phyloP scores from a whole-genome alignment of 1,140 invertebrate genomes.

The Drosophila ironensis region DNA sequence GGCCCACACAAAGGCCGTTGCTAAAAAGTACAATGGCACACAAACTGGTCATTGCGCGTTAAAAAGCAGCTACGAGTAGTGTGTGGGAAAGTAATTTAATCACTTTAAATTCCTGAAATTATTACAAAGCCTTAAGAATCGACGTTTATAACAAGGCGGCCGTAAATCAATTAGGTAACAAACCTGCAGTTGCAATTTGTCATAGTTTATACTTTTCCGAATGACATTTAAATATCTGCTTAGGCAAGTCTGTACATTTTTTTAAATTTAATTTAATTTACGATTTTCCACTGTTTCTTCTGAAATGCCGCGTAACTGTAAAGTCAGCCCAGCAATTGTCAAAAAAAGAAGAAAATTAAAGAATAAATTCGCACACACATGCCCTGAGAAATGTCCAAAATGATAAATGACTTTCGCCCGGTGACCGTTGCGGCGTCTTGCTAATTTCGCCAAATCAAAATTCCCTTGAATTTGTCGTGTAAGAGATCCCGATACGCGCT shows the following conservation, averaged over 20 bases:
- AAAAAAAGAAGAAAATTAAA: constrained; percentile 1
- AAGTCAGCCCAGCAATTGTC: constrained; percentile 55
- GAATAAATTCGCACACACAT: constrained; percentile 19
- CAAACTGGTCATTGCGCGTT: neutral
- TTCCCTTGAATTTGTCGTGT: constrained; percentile 69
- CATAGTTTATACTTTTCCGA: too few species aligned
- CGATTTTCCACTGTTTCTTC: too few species aligned
- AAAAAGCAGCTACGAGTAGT: neutral
- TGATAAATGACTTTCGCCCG: constrained; percentile 60
- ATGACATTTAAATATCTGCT: too few species aligned
- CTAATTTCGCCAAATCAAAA: constrained; percentile 69
- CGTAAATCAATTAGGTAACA: constrained; percentile 15
- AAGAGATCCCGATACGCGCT: constrained; percentile 56
- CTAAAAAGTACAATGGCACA: constrained; percentile 38
- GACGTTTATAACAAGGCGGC: constrained; percentile 14
- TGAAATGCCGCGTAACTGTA: constrained; percentile 68
- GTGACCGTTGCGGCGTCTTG: constrained; percentile 26
- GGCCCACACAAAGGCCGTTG: constrained; percentile 68
- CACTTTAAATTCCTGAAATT: neutral
- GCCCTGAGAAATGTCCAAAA: constrained; percentile 18
- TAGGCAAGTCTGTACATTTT: too few species aligned
- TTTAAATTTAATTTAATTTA: constrained; percentile 20
- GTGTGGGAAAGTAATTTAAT: constrained; percentile 23
- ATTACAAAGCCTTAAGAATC: neutral
- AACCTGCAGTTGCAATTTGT: neutral